phyloP scores from a whole-genome alignment of 1,140 invertebrate genomes.

The Drosophila varians region DNA sequence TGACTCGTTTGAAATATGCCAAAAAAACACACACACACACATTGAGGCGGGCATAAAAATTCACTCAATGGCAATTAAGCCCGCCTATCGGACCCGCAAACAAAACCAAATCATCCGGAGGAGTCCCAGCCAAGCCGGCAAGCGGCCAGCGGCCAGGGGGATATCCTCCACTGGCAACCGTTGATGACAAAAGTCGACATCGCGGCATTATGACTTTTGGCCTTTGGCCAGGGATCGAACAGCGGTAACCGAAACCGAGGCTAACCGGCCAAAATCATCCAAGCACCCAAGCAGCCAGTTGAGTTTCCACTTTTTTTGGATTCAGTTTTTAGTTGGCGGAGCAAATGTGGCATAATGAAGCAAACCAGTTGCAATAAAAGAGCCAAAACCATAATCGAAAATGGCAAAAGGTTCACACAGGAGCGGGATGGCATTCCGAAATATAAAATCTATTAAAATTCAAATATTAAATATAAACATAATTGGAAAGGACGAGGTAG shows the following conservation, averaged over 20 bases:
- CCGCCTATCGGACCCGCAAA: constrained; percentile 46
- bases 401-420: constrained; percentile 1
- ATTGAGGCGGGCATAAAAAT: constrained; percentile 66
- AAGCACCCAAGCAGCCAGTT: constrained; percentile 50
- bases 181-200: constrained; percentile 63
- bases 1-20: constrained; percentile 59
- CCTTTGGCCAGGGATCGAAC: constrained; percentile 53
- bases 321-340: constrained; percentile 7
- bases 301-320: constrained; percentile 13
- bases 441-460: background rate
- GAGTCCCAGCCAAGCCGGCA: constrained; percentile 17
- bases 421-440: background rate
- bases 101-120: constrained; percentile 28
- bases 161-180: constrained; percentile 12
- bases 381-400: constrained; percentile 37
- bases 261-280: constrained; percentile 54
- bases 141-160: background rate
- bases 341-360: constrained; percentile 62
- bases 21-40: constrained; percentile 48
- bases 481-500: too few species aligned
- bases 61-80: constrained; percentile 74
- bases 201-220: constrained; percentile 67
- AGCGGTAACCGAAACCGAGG: constrained; percentile 34
- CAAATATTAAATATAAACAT: background rate
- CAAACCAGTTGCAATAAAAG: constrained; percentile 39